phyloP scores from a whole-genome alignment of 30 jellyfish, hydroid and myxozoan species.

The Pelagia noctiluca region DNA sequence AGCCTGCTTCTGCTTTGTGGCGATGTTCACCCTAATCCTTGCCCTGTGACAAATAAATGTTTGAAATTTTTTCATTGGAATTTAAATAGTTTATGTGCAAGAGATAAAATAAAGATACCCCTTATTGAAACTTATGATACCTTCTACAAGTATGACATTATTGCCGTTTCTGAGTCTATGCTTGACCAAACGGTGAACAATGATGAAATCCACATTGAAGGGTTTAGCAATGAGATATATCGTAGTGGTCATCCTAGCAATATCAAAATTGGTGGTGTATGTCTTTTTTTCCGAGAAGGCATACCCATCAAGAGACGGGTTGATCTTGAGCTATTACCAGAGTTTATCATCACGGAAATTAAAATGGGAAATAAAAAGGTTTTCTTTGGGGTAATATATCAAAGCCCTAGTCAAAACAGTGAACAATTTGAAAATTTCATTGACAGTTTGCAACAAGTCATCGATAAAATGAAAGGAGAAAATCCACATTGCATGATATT shows the following conservation, averaged over 20 bases:
- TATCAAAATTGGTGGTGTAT: conserved; percentile 57
- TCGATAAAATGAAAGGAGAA: conserved; percentile 56
- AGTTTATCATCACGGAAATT: conserved; percentile 35
- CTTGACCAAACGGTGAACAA: conserved; percentile 29
- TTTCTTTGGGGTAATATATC: conserved; percentile 34
- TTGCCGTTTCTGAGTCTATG: conserved; percentile 53
- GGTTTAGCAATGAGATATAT: conserved; percentile 54
- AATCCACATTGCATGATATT: conserved; percentile 49
- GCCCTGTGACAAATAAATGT: conserved; percentile 18
- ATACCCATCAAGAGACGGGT: conserved; percentile 51
- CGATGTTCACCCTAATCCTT: conserved; percentile 53
- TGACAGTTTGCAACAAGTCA: conserved; percentile 39
- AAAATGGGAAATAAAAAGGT: conserved; percentile 38
- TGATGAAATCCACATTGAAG: conserved; percentile 39
- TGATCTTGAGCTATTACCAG: conserved; percentile 44
- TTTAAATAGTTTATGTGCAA: too few relatives aligned
- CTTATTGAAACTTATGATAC: conserved; percentile 50
- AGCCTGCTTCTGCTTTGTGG: conserved; percentile 49
- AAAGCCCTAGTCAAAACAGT: conserved; percentile 51
- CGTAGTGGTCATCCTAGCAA: too few relatives aligned
- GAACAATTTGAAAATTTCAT: too few relatives aligned
- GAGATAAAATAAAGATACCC: conserved; percentile 35
- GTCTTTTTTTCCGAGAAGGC: conserved; percentile 63
- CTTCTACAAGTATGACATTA: conserved; percentile 44
- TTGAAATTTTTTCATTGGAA: conserved; percentile 46